phyloP scores from a whole-genome alignment of 2,797 vertebrate genomes.

The Semaprochilodus insignis region DNA sequence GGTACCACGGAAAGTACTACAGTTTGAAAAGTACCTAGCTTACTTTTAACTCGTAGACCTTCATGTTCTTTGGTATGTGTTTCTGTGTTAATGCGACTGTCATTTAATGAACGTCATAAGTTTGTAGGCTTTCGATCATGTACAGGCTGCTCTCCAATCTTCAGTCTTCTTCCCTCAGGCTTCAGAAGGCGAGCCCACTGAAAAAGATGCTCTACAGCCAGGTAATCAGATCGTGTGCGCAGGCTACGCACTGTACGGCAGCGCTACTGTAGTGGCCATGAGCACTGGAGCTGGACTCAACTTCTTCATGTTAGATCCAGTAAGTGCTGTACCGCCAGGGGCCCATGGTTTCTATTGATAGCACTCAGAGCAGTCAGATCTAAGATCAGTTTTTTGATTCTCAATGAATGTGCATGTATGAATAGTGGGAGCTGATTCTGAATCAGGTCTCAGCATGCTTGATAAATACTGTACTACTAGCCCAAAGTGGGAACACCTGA shows the following conservation, averaged over 20 bases:
- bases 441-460: too few species aligned
- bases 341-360: background rate
- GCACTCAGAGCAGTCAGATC: too few species aligned
- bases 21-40: background rate
- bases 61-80: background rate
- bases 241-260: conserved; percentile 94
- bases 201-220: conserved; percentile 88
- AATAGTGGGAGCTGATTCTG: too few species aligned
- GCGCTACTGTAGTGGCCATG: conserved; percentile 91
- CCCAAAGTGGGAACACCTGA: too few species aligned
- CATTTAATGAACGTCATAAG: background rate
- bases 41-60: background rate
- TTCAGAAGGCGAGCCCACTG: conserved; percentile 82
- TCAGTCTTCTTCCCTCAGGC: conserved; percentile 67
- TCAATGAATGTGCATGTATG: background rate
- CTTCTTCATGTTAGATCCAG: conserved; percentile 96
- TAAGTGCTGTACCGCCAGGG: conserved; percentile 68
- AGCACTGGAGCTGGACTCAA: conserved; percentile 92
- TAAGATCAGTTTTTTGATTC: background rate
- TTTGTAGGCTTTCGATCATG: background rate
- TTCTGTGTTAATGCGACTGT: background rate
- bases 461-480: too few species aligned
- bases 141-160: background rate
- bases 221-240: conserved; percentile 91
- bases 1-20: background rate